Evolutionary conservation across 2,888 invertebrate genomes (phyloP).

Genomic region (Bellardia pandia): DNA sequence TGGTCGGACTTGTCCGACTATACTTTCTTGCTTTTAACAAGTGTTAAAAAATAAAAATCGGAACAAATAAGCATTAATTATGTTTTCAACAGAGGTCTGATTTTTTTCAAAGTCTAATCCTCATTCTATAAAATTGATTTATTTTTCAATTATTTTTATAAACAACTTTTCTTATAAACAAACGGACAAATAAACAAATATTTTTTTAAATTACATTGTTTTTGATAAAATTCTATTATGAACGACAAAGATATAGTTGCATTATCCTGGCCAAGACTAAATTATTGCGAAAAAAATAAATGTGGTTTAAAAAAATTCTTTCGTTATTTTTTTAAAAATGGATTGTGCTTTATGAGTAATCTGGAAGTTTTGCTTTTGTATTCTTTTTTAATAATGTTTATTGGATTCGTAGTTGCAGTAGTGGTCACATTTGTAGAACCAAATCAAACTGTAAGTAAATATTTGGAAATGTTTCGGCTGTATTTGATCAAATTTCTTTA

Average conservation of each 20-base stretch:
- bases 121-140: not conserved
- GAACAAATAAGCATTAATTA: too few species aligned
- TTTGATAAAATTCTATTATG: not conserved
- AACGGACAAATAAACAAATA: too few species aligned
- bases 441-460: constrained; percentile 2
- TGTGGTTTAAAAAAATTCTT: constrained; percentile 9
- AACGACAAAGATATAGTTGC: not conserved
- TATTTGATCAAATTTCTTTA: not conserved
- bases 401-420: constrained; percentile 67
- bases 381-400: constrained; percentile 70
- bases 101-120: too few species aligned
- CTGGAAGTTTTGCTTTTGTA: constrained; percentile 67
- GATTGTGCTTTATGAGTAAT: constrained; percentile 53
- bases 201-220: not conserved
- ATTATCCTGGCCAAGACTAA: constrained; percentile 9
- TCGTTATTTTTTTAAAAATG: not conserved
- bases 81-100: too few species aligned
- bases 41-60: too few species aligned
- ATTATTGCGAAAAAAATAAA: constrained; percentile 13
- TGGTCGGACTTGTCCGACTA: too few species aligned
- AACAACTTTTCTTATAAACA: too few species aligned
- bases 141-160: too few species aligned
- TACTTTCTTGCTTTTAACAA: too few species aligned
- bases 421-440: constrained; percentile 59
- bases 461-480: not conserved